Evolutionary conservation across 2,113 vertebrate species (phyloP).

Genomic region (Noturus placidus): DNA sequence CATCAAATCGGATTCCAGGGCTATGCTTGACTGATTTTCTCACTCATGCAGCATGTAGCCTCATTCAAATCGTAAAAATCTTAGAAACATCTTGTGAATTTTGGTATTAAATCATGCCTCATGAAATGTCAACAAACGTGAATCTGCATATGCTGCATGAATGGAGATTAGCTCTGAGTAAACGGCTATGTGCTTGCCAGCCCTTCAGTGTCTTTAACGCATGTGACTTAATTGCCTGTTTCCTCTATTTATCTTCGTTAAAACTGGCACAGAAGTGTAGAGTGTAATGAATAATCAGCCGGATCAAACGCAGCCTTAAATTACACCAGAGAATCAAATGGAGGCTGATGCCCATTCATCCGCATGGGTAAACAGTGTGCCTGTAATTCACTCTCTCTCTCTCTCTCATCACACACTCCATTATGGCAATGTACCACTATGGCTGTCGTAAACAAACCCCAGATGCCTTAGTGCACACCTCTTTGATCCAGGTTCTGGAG

Average conservation of each 20-base stretch:
- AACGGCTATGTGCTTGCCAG: constrained; percentile 2
- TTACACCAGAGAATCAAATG: constrained; percentile 74
- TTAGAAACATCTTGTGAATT: neutral
- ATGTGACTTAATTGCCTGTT: constrained; percentile 77
- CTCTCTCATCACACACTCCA: constrained; percentile 74
- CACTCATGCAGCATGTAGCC: constrained; percentile 48
- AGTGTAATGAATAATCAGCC: constrained; percentile 76
- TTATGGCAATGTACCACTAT: constrained; percentile 76
- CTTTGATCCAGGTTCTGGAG: constrained; percentile 50
- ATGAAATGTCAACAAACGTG: neutral
- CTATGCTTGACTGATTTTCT: constrained; percentile 11
- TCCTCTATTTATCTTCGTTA: constrained; percentile 76
- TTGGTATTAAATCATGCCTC: neutral
- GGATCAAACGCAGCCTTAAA: constrained; percentile 71
- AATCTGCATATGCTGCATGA: neutral
- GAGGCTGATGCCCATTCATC: constrained; percentile 67
- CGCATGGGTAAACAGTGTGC: constrained; percentile 44
- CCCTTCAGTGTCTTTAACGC: constrained; percentile 53
- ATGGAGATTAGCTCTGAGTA: neutral
- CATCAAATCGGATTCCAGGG: constrained; percentile 31
- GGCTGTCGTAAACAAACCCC: constrained; percentile 75
- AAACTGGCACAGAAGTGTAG: constrained; percentile 65
- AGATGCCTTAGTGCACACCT: constrained; percentile 66
- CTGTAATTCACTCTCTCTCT: constrained; percentile 50
- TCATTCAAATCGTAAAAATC: neutral